Base-by-base conservation (phyloP, 2,888 invertebrate genomes). In the Tipula unca region DNA sequence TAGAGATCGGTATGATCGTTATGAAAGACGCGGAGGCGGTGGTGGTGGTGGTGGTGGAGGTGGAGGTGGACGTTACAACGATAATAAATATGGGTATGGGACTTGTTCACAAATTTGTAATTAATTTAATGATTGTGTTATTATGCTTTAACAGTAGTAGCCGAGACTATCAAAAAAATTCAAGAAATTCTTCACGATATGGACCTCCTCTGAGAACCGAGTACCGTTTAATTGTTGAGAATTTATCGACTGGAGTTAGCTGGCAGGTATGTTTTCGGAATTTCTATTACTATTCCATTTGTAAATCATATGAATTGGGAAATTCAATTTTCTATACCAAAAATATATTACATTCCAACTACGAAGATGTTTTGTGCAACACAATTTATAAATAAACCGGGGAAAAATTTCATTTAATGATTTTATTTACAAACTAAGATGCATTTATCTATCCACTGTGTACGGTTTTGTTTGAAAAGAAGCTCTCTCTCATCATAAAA, bases 121-220 rank as follows among this genome's bases (percentile, higher is more conserved):
- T 29, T 29, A 29, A 48, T 29, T 3, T n/a, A 17, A 29, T 85
- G 14, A 29, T 54, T 48, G 8, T 29, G 8, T 42, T 29, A 25
- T 17, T n/a, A n/a, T n/a, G n/a, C n/a, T 17, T 36, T 36, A n/a
- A 69, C 25, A 69, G 69, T 25, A 69, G 69, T 25, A 69, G 69
- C 69, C 17, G 20, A 17, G 36, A 36, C 32, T 84, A 84, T 88
- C 32, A 48, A 36, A 90, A 91, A 90, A 90, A 91, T 90, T 91
- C 90, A 89, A 90, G 91, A 89, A 90, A 90, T 87, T 90, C 90
- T 88, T 91, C 91, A 85, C 98, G 98, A 92, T 99, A 98, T 91
- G 99, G 99, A 87, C 98, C 99, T 88, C 99, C 99, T 86, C 97
- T 97, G 88, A 95, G 99, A 89, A 99, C 99, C 88, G 98, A 99